Conservation (phyloP, 2,113 vertebrate genomes). For the Ranitomeya imitator region DNA sequence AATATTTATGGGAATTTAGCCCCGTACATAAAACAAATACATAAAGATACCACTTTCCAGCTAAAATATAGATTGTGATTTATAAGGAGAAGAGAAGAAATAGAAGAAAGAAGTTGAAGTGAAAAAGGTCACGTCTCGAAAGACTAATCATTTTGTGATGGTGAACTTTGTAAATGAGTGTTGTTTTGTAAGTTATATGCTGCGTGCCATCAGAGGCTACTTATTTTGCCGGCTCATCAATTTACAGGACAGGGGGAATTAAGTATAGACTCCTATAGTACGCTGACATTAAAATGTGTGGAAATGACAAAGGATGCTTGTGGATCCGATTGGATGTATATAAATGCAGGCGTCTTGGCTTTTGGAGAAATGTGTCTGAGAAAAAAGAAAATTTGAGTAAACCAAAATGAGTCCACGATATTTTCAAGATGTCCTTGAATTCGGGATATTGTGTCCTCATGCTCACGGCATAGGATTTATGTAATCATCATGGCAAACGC, state of each 20-base stretch:
- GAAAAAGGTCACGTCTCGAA: conserved; percentile 52
- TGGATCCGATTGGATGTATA: neutral
- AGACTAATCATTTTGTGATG: conserved; percentile 46
- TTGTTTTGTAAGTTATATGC: conserved; percentile 24
- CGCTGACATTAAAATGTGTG: conserved; percentile 27
- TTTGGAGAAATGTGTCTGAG: neutral
- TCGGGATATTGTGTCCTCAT: neutral
- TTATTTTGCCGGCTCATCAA: conserved; percentile 39
- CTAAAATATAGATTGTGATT: conserved; percentile 9
- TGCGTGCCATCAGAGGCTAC: conserved; percentile 20
- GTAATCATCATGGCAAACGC: neutral
- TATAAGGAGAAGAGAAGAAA: conserved; percentile 31
- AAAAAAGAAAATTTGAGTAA: neutral
- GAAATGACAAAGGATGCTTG: conserved; percentile 8
- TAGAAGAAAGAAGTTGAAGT: neutral
- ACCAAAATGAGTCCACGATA: neutral
- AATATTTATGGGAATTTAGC: neutral
- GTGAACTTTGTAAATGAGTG: conserved; percentile 46
- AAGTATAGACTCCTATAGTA: neutral
- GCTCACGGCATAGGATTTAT: neutral
- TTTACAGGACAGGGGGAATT: conserved; percentile 2
- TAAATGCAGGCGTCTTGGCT: conserved; percentile 15
- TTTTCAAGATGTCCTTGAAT: neutral
- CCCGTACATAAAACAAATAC: neutral
- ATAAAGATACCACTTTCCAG: neutral